Base-by-base conservation (phyloP, 2,113 vertebrate genomes). In the Dicentrarchus labrax region DNA sequence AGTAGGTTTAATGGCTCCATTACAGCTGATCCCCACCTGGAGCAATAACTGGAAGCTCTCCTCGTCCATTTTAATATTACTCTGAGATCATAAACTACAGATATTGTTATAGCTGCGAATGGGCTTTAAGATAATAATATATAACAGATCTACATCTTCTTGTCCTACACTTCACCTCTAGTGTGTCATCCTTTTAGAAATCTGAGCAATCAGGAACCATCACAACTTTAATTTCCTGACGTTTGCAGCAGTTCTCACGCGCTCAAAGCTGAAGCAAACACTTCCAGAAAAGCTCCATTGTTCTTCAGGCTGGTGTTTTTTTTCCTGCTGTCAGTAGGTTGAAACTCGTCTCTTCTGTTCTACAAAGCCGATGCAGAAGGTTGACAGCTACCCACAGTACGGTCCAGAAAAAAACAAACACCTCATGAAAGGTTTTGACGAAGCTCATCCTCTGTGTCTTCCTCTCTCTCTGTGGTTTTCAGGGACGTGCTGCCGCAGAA, bases 401-500 rank as follows among this genome's bases (percentile, higher is more conserved):
- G 1, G n/a, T 24, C 45, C 62, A 43, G 24, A 19, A 24, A 24
- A 22, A 41, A 65, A 56, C 17, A 22, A 22, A 12, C 56, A 24
- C 21, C 6, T 21, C 19, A n/a, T 22, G 13, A 57, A 45, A 43
- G 4, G 15, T 16, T 80, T 22, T 57, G 39, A 9, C 2, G 0
- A 6, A 39, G 38, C 15, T n/a, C 36, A 2, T 21, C 38, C 48
- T 65, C 38, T 1, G 0, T 2, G 2, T 68, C 6, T 68, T n/a
- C 53, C 15, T 47, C 3, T 66, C 3, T 66, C 4, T 71, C 48
- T 64, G 51, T 69, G 50, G 1, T 56, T 83, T 86, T 2, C 93
- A 99, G 98, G 93, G 98, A 99, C 72, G 98, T 99, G 73, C 91
- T 98, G 69, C 96, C 96, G 75, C 98, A 99, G 93, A 97, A 96